Conservation (phyloP, 2,888 invertebrate genomes). For the Lordiphosa andalusiaca region DNA sequence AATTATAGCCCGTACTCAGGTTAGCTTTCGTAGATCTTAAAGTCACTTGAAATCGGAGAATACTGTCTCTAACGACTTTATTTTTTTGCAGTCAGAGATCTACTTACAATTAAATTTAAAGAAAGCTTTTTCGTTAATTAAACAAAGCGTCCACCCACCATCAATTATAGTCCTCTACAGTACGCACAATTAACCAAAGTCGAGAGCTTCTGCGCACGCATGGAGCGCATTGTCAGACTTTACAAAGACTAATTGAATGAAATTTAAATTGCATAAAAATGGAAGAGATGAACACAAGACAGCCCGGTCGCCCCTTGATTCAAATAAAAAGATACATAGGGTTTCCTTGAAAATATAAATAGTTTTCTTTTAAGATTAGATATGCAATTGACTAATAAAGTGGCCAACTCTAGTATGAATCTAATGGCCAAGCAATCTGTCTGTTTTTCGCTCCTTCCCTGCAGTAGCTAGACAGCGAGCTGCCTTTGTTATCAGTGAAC, state of each 20-base stretch:
- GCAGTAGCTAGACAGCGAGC: slow-evolving; percentile 33
- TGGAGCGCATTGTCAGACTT: slow-evolving; percentile 53
- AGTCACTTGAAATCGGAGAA: too few relatives aligned
- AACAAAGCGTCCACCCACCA: slow-evolving; percentile 54
- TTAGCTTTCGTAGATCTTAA: too few relatives aligned
- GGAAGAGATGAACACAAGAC: slow-evolving; percentile 57
- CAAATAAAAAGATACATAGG: slow-evolving; percentile 11
- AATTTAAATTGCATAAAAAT: slow-evolving; percentile 67
- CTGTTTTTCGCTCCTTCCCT: background rate
- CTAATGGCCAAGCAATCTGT: slow-evolving; percentile 31
- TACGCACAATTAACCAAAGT: slow-evolving; percentile 49
- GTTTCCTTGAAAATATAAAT: too few relatives aligned
- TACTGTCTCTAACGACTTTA: background rate
- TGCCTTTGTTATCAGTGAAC: slow-evolving; percentile 37
- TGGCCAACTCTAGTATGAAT: slow-evolving; percentile 3
- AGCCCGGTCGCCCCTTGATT: slow-evolving; percentile 21
- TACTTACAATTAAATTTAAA: slow-evolving; percentile 23
- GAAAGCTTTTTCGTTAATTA: slow-evolving; percentile 53
- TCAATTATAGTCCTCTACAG: slow-evolving; percentile 46
- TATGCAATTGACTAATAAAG: slow-evolving; percentile 4
- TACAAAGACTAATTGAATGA: slow-evolving; percentile 64
- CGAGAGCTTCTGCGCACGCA: slow-evolving; percentile 49
- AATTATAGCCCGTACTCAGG: too few relatives aligned
- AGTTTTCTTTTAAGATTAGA: too few relatives aligned
- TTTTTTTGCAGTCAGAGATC: slow-evolving; percentile 9